Evolutionary conservation across 2,113 vertebrate genomes (phyloP).

Genomic region (Zosterops lateralis): DNA sequence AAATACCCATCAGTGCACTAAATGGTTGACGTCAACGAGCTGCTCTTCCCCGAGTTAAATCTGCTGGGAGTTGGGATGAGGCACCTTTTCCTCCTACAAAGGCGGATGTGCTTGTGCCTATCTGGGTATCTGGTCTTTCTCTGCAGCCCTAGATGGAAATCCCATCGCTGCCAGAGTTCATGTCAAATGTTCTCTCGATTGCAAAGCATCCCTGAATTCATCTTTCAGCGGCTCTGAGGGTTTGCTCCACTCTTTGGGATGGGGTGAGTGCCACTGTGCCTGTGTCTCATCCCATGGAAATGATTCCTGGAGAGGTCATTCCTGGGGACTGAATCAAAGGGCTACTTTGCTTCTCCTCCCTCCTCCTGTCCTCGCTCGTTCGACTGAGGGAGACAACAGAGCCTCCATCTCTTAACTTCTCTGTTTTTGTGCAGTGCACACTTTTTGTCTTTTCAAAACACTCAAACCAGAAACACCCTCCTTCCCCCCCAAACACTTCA

Average conservation of each 20-base stretch:
- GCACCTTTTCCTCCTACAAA: not conserved
- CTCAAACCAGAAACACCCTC: not conserved
- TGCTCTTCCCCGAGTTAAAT: not conserved
- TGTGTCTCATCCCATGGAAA: accelerated
- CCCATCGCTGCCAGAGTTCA: not conserved
- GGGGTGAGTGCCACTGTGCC: not conserved
- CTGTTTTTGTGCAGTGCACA: not conserved
- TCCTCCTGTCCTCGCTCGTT: not conserved
- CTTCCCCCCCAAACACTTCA: accelerated
- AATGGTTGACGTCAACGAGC: not conserved
- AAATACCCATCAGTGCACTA: not conserved
- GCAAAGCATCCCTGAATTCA: not conserved
- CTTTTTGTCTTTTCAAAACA: not conserved
- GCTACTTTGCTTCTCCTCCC: not conserved
- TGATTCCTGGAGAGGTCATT: not conserved
- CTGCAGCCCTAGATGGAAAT: not conserved
- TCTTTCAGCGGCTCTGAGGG: not conserved
- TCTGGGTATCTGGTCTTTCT: not conserved
- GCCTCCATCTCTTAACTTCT: not conserved
- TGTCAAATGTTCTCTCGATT: not conserved
- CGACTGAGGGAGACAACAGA: not conserved
- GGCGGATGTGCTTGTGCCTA: not conserved
- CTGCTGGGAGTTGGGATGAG: not conserved
- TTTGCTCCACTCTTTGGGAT: not conserved
- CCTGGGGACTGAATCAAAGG: not conserved